Evolutionary conservation across 2,888 invertebrate genomes (phyloP), one percentile per base, ranked within the genome.

Genomic region (Trachelus troglodyta): DNA sequence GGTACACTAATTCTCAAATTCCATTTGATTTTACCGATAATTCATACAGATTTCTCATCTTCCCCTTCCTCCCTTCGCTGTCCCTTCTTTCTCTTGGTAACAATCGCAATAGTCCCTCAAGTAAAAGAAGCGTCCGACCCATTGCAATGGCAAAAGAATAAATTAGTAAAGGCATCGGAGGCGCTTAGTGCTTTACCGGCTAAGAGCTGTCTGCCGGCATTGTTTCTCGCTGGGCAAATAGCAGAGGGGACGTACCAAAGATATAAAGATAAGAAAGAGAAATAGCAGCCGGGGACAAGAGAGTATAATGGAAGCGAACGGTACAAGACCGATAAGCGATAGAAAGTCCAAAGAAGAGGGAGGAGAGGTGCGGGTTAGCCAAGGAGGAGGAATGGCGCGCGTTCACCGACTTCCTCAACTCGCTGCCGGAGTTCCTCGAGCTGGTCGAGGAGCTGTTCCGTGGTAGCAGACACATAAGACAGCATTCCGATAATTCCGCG

Each of bases 401-500:
- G 56, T 56, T 56, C 23, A 56, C 56, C 56, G 56, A 56, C 56
- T 56, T 56, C 56, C 56, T 56, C 23, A 15, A 56, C 23, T 56
- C 23, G 2, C 56, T 56, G 23, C 56, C 23, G 23, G 56, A 56
- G 56, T 56, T 56, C 56, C 56, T 56, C 56, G 56, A 56, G 56
- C 56, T 56, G 56, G 56, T 23, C 56, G 23, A 56, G 56, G 23
- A 56, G 56, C 56, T 9, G 56, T 56, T 56, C 56, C 56, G 23
- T 9, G 23, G 56, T 56, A 56, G 31, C 68, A 12, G 31, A 31
- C 35, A 68, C 31, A 3, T 80, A 77, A 80, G 79, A 79, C 75
- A 78, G 77, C 73, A 78, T 82, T 79, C 81, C 87, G 83, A 87
- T 87, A 87, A 87, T 87, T 86, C 86, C 81, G 83, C 80, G 79